Conservation (phyloP, 2,888 invertebrate species). For the Drosophila picticornis region DNA sequence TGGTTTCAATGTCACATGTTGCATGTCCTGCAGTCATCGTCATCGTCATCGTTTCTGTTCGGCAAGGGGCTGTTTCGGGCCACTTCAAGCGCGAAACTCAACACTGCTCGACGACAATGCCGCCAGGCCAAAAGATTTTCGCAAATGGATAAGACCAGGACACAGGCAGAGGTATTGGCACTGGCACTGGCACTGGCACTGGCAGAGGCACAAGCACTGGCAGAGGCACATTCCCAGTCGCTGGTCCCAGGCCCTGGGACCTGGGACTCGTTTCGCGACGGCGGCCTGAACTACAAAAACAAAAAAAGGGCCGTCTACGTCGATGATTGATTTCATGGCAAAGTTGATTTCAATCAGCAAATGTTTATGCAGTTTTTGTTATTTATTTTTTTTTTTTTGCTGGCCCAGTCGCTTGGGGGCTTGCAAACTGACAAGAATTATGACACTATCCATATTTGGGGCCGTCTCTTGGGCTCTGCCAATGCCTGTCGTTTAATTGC, state of each 20-base stretch:
- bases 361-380: constrained; percentile 76
- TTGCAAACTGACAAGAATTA: constrained; percentile 78
- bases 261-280: constrained; percentile 10
- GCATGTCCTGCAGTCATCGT: constrained; percentile 67
- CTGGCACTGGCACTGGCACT: background rate
- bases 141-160: constrained; percentile 62
- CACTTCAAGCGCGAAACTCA: constrained; percentile 74
- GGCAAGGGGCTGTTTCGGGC: constrained; percentile 48
- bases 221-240: constrained; percentile 16
- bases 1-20: constrained; percentile 81
- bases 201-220: too few relatives aligned
- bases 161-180: constrained; percentile 7
- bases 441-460: constrained; percentile 78
- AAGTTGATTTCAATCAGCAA: constrained; percentile 83
- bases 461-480: constrained; percentile 33
- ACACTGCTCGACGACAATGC: constrained; percentile 58
- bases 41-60: constrained; percentile 23
- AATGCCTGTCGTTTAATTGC: constrained; percentile 72
- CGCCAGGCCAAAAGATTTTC: constrained; percentile 64
- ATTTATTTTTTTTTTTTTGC: constrained; percentile 14
- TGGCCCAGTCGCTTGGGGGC: constrained; percentile 65
- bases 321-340: constrained; percentile 84
- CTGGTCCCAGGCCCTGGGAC: constrained; percentile 22
- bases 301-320: constrained; percentile 68
- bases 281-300: constrained; percentile 11